Evolutionary conservation across 2,113 vertebrate genomes (phyloP).

Genomic region (Lampris megalopsis): DNA sequence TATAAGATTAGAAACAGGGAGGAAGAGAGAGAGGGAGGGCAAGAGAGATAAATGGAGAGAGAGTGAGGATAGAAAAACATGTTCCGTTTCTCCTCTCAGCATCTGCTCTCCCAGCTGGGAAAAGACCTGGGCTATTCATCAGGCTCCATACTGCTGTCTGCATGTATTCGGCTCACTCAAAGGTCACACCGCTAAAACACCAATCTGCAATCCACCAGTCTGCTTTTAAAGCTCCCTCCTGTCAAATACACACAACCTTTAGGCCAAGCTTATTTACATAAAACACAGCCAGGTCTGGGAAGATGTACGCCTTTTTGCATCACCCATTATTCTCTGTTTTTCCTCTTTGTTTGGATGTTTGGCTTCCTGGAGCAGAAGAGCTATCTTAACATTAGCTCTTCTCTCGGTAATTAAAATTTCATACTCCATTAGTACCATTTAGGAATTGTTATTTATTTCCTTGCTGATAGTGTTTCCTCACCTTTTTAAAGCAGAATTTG

Average conservation of each 20-base stretch:
- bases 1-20: slow-evolving; percentile 74
- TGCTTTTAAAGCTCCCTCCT: slow-evolving; percentile 57
- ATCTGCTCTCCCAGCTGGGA: slow-evolving; percentile 84
- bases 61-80: slow-evolving; percentile 63
- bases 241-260: slow-evolving; percentile 66
- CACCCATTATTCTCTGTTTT: slow-evolving; percentile 67
- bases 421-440: slow-evolving; percentile 31
- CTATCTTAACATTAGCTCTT: slow-evolving; percentile 43
- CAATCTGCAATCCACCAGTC: slow-evolving; percentile 72
- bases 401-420: slow-evolving; percentile 43
- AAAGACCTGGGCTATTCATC: slow-evolving; percentile 80
- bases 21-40: slow-evolving; percentile 49
- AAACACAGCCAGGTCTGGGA: slow-evolving; percentile 45
- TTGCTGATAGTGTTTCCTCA: too few species aligned
- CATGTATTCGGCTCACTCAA: slow-evolving; percentile 79
- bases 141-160: slow-evolving; percentile 71
- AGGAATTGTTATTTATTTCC: too few species aligned
- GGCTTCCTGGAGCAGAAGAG: neutral
- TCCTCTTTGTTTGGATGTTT: slow-evolving; percentile 35
- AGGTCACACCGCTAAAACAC: slow-evolving; percentile 79
- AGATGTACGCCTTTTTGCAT: slow-evolving; percentile 54
- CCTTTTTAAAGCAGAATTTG: too few species aligned
- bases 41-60: neutral
- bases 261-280: slow-evolving; percentile 72
- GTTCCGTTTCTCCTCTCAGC: slow-evolving; percentile 69